A percentile compares a stretch with the other conserved stretches of the same genome.
phyloP scores from a whole-genome alignment of 2,888 invertebrate genomes.

The Platycheirus albimanus region DNA sequence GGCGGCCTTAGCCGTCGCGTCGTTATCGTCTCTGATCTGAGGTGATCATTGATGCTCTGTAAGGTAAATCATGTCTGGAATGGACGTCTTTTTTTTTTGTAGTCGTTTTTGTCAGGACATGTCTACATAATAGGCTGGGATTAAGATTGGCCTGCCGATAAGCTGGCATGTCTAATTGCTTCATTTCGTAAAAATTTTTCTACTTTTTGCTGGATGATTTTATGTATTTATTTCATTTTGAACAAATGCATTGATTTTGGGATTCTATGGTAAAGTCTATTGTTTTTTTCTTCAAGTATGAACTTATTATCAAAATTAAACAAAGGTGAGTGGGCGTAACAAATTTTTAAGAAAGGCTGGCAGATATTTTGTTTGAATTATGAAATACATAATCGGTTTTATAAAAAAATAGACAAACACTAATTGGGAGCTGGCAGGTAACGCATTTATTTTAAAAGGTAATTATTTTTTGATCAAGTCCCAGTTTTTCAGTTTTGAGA shows the following conservation, averaged over 20 bases:
- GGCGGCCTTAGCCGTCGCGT: conserved; percentile 37
- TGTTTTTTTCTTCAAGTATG: not conserved
- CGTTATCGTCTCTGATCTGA: conserved; percentile 36
- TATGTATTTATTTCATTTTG: conserved; percentile 1
- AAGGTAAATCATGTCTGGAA: conserved; percentile 20
- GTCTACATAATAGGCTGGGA: conserved; percentile 56
- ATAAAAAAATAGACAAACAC: too few species aligned
- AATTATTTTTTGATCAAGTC: too few species aligned
- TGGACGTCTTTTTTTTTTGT: conserved; percentile 42
- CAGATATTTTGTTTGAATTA: too few species aligned
- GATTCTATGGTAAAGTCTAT: not conserved
- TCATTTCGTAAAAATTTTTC: conserved; percentile 13
- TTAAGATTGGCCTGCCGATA: conserved; percentile 57
- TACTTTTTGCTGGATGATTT: conserved; percentile 26
- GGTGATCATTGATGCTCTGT: conserved; percentile 40
- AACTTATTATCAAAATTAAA: too few species aligned
- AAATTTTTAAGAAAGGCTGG: too few species aligned
- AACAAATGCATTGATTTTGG: not conserved
- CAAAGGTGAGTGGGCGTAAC: not conserved
- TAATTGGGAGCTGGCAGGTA: too few species aligned
- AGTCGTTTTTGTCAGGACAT: conserved; percentile 54
- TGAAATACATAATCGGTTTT: too few species aligned
- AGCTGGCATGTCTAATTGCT: conserved; percentile 63
- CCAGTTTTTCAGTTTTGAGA: too few species aligned
- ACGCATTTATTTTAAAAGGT: too few species aligned